Base-by-base conservation (phyloP, 2,113 vertebrate genomes). In the Ornithorhynchus anatinus region DNA sequence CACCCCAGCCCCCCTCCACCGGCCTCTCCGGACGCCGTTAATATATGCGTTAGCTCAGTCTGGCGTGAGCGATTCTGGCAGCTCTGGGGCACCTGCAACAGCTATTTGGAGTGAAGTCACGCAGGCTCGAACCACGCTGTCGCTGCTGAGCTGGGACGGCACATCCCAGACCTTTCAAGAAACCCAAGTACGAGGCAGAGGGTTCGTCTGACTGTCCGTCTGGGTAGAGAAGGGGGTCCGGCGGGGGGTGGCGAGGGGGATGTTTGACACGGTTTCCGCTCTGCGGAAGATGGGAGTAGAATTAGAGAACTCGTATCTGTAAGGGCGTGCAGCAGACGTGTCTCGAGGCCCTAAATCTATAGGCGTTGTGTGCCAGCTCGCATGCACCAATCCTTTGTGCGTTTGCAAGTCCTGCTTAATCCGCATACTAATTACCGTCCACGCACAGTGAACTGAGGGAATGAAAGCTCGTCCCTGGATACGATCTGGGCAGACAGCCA, bases 271-370 rank as follows among this genome's bases (percentile, higher is more conserved):
- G 13, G 13, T 51, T 61, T 25, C 16, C 42, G 63, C 5, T 23
- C 35, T 54, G 39, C 59, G 72, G 4, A 16, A 75, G 48, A 52
- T 10, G 6, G n/a, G 51, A n/a, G 23, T 57, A 44, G 43, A 64
- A 69, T 32, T 16, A 38, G 69, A 45, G 20, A 9, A 37, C 17
- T 29, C 64, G 36, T 19, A n/a, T n/a, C n/a, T 36, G 10, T 16
- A 39, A 17, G 40, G 1, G 5, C 22, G 22, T 42, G 53, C 43
- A 51, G 53, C 43, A 51, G 47, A 51, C 10, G 59, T 56, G 8
- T 61, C 25, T 33, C 57, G 38, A 35, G 10, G 13, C 32, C 42
- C 19, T 39, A 39, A 53, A 57, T 38, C 48, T 72, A 64, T 20
- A 39, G 3, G 1, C 47, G 9, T 65, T 65, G n/a, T 29, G 10